Conservation (phyloP, 2,888 invertebrate species). For the Mantis religiosa region DNA sequence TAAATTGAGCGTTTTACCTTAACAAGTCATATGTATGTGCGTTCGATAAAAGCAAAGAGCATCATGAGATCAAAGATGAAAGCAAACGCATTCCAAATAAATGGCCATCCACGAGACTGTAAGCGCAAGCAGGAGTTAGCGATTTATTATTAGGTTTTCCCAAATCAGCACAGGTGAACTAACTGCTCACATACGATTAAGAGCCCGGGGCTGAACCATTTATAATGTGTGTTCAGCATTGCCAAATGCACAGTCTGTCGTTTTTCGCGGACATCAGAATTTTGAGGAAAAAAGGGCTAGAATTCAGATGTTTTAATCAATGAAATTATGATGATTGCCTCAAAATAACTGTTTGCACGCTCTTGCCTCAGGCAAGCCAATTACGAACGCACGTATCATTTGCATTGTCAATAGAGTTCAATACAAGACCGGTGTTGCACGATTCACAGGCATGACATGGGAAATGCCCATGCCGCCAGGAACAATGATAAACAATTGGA, state of each 20-base stretch:
- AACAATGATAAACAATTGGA: neutral
- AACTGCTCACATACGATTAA: neutral
- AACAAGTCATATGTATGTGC: neutral
- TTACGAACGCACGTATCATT: neutral
- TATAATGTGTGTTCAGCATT: neutral
- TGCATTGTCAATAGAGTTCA: neutral
- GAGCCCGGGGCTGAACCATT: neutral
- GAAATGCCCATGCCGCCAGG: neutral
- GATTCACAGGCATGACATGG: neutral
- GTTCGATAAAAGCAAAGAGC: neutral
- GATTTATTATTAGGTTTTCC: neutral
- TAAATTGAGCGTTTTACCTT: neutral
- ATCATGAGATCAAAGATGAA: neutral
- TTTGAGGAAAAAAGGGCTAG: neutral
- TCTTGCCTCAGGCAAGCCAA: neutral
- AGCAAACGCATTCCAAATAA: neutral
- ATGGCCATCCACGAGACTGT: neutral
- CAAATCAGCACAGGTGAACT: neutral
- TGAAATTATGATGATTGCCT: neutral
- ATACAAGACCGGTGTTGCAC: neutral
- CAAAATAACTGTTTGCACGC: neutral
- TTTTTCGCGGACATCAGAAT: neutral
- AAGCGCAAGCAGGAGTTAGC: neutral
- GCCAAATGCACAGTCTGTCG: neutral
- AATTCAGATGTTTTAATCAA: neutral